Evolutionary conservation across 1,140 invertebrate species (phyloP).

Genomic region (Heliconius eleuchia): DNA sequence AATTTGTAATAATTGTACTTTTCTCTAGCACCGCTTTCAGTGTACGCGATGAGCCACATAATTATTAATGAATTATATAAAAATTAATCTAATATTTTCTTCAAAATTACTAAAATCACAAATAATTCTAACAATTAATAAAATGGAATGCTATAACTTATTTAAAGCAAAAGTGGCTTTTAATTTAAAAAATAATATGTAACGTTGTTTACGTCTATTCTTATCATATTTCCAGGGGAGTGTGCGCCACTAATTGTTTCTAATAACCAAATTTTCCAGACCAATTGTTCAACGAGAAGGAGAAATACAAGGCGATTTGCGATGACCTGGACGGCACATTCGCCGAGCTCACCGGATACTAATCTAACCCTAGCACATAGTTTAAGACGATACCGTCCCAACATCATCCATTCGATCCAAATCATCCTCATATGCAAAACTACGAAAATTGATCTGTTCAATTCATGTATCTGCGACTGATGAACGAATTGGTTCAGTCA

Average conservation of each 20-base stretch:
- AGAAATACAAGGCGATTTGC: slow-evolving; percentile 97
- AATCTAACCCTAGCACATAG: slow-evolving; percentile 80
- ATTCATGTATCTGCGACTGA: slow-evolving; percentile 9
- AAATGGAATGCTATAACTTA: slow-evolving; percentile 60
- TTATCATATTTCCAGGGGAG: slow-evolving; percentile 33
- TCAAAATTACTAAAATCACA: slow-evolving; percentile 35
- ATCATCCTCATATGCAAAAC: slow-evolving; percentile 41
- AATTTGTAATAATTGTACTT: not conserved
- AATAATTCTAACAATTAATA: slow-evolving; percentile 44
- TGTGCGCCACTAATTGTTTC: slow-evolving; percentile 45
- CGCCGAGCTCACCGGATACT: slow-evolving; percentile 92
- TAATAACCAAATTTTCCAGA: slow-evolving; percentile 75
- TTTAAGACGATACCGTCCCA: slow-evolving; percentile 68
- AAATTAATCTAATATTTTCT: slow-evolving; percentile 11
- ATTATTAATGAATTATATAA: not conserved
- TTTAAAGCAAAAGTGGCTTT: slow-evolving; percentile 44
- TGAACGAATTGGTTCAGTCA: slow-evolving; percentile 9
- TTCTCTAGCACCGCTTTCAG: not conserved
- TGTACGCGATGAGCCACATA: not conserved
- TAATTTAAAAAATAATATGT: slow-evolving; percentile 43
- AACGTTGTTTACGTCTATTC: slow-evolving; percentile 20
- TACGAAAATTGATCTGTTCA: slow-evolving; percentile 14
- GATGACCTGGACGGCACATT: slow-evolving; percentile 99
- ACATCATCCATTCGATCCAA: slow-evolving; percentile 37
- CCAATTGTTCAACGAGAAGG: slow-evolving; percentile 92